Base-by-base conservation (phyloP, 2,888 invertebrate species). In the Criorhina ranunculi region DNA sequence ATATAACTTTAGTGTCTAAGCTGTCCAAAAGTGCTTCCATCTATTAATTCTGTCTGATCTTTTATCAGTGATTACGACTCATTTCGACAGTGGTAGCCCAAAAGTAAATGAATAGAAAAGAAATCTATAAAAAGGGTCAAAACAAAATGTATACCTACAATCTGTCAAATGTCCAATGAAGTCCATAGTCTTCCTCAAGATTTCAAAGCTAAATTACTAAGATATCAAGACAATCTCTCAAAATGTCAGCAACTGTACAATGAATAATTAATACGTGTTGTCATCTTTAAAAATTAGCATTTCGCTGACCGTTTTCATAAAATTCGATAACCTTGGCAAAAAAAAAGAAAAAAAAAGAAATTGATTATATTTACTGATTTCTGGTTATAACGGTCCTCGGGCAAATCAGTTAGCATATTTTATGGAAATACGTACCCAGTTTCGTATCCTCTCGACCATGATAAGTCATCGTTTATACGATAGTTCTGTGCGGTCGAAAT, bases 321-420 rank as follows among this genome's bases (percentile, higher is more conserved):
- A 37, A 1, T 29, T 12, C 12, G 19, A 72, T 42, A 51, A 33
- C 31, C 24, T 49, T 60, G 46, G 29, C 29, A 17, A 51, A 51
- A 72, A 12, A n/a, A n/a, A n/a, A n/a, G n/a, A n/a, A n/a, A n/a
- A n/a, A n/a, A n/a, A n/a, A n/a, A n/a, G 4, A 33, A 53, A 72
- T 60, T 60, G 51, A 37, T 49, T 29, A 46, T 17, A 5, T 33
- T 46, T 49, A 37, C 44, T 1, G 5, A 35, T 24, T 6, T 35
- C n/a, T 35, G 31, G 31, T 51, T 72, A n/a, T n/a, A 72, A 72
- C 72, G 49, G 60, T 60, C 40, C 19, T 72, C 29, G n/a, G 2
- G 19, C 0, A 31, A 62, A 62, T 49, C 51, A n/a, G 37, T 59
- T 70, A 57, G 6, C 42, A 12, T 15, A 59, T 49, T 19, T 19